phyloP scores from a whole-genome alignment of 2,888 invertebrate species.

The Aleiodes testaceus region DNA sequence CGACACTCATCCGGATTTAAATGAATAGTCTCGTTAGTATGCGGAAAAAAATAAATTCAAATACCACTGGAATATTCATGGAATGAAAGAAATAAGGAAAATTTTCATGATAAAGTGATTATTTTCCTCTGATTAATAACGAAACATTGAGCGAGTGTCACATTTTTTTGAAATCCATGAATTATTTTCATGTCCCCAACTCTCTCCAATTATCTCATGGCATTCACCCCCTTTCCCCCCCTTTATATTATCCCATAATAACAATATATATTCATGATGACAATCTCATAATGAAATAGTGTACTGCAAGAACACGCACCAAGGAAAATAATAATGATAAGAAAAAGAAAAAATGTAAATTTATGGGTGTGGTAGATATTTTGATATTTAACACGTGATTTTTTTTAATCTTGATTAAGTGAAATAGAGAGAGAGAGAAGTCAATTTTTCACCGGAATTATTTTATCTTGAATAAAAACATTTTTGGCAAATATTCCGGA shows the following conservation, averaged over 20 bases:
- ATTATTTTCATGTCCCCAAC: not conserved
- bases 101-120: slow-evolving; percentile 3
- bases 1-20: slow-evolving; percentile 3
- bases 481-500: no score
- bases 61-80: slow-evolving; percentile 18
- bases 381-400: not conserved
- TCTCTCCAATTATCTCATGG: slow-evolving; percentile 1
- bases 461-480: no score
- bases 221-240: not conserved
- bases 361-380: slow-evolving; percentile 12
- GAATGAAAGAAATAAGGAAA: no score
- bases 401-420: no score
- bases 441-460: no score
- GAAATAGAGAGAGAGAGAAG: no score
- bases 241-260: slow-evolving; percentile 15
- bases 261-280: slow-evolving; percentile 28
- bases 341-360: not conserved
- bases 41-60: not conserved
- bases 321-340: slow-evolving; percentile 11
- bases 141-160: not conserved
- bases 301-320: slow-evolving; percentile 17
- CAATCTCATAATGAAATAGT: slow-evolving; percentile 28
- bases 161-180: not conserved
- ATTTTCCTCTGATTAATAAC: slow-evolving; percentile 9
- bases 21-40: slow-evolving; percentile 19